Base-by-base conservation (phyloP, 1,140 invertebrate genomes). In the Tetragonula clypearis region DNA sequence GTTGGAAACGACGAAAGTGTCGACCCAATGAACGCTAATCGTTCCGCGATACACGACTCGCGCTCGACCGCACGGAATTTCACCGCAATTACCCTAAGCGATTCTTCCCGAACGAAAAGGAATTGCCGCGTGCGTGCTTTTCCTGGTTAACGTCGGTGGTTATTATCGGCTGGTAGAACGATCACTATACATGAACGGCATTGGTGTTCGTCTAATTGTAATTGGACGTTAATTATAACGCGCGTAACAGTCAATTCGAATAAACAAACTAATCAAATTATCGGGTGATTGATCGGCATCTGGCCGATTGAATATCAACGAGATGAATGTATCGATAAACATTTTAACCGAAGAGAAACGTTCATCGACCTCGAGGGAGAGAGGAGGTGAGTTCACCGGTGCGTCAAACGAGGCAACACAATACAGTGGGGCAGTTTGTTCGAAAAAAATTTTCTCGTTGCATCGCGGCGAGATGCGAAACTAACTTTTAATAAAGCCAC, bases 181-280 rank as follows among this genome's bases (percentile, higher is more conserved):
- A 49, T 72, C 58, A 75, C 81, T 74, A 68, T 81, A 62, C 71
- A 9, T 53, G 19, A 81, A 85, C 62, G 78, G 69, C 58, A 53
- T 23, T 12, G 11, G 35, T 14, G 23, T 26, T 66, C 26, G 75
- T 81, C 71, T 81, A 58, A 85, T 69, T 53, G 30, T 75, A 80
- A 81, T 85, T 69, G 71, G 30, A 80, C 53, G 58, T 74, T 85
- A 75, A 85, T 85, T 81, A 60, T 81, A 68, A 81, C 74, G 56
- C 30, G 15, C 23, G 19, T 85, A 85, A 74, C 71, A 74, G 77
- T 30, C 77, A 56, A 26, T 77, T 11, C 3, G 55, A 65, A 74
- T 85, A 80, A 85, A 81, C 60, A 74, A 35, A 71, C 1, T 74
- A 80, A 80, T 74, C 23, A 5, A 80, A 79, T 80, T 66, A 58